phyloP scores from a whole-genome alignment of 1,140 invertebrate genomes.

The Drosophila pseudoananassae region DNA sequence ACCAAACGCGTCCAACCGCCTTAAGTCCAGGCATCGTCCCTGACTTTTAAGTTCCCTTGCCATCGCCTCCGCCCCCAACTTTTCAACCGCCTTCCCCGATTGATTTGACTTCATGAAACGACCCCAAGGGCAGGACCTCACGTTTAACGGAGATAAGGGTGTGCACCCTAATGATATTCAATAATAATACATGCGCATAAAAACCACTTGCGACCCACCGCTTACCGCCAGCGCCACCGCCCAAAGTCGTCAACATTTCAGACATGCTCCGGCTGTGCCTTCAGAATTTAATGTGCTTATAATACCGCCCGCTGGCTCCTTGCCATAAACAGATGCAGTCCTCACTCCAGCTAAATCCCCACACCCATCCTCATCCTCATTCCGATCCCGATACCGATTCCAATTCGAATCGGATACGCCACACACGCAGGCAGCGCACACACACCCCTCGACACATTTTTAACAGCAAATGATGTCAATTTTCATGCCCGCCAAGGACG shows the following conservation, averaged over 20 bases:
- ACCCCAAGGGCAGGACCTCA: conserved; percentile 53
- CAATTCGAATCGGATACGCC: conserved; percentile 33
- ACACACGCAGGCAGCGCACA: conserved; percentile 17
- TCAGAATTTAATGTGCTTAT: conserved; percentile 82
- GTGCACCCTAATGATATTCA: conserved; percentile 72
- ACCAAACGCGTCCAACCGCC: conserved; percentile 41
- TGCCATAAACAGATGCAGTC: conserved; percentile 54
- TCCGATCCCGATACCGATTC: conserved; percentile 22
- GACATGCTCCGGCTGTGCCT: conserved; percentile 74
- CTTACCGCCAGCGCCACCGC: neutral
- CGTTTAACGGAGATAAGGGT: conserved; percentile 28
- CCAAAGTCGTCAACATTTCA: conserved; percentile 62
- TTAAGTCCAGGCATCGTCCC: conserved; percentile 12
- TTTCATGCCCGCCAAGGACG: conserved; percentile 45
- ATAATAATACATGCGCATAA: conserved; percentile 76
- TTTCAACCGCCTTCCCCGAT: conserved; percentile 16
- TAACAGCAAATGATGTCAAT: conserved; percentile 80
- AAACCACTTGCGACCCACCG: conserved; percentile 68
- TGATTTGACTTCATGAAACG: conserved; percentile 45
- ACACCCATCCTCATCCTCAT: neutral
- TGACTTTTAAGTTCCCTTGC: conserved; percentile 27
- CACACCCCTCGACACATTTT: conserved; percentile 38
- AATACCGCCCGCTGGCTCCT: conserved; percentile 80
- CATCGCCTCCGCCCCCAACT: neutral
- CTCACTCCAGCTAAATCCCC: conserved; percentile 28